Percentiles rank a stretch among this genome's conserved stretches.
phyloP scores from a whole-genome alignment of 2,113 vertebrate species.

The Rhynchomys soricoides region DNA sequence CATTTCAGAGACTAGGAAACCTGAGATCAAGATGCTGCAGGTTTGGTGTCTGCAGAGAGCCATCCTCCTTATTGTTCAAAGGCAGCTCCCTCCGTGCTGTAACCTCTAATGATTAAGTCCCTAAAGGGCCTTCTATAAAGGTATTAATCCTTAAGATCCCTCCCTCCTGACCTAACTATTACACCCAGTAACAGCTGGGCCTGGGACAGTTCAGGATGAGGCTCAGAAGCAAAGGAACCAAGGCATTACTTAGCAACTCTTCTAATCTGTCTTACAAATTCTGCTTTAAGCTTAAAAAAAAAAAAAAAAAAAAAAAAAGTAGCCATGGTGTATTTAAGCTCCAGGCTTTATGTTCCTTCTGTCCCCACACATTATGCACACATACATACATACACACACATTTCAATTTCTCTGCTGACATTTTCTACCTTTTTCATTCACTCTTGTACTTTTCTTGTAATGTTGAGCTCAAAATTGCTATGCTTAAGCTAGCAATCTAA shows the following conservation, averaged over 20 bases:
- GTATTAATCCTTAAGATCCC: neutral
- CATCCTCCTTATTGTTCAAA: neutral
- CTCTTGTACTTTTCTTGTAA: neutral
- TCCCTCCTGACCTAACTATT: neutral
- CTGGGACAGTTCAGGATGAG: neutral
- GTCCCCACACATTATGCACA: neutral
- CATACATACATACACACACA: neutral
- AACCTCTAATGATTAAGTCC: neutral
- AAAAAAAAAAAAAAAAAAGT: neutral
- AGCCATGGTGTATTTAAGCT: neutral
- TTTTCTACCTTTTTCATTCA: neutral
- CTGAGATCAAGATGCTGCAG: neutral
- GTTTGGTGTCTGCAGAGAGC: neutral
- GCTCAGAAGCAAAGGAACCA: neutral
- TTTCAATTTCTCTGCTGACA: neutral
- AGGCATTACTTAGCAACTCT: neutral
- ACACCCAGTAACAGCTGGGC: rapidly evolving
- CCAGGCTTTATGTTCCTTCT: neutral
- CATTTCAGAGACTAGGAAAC: neutral
- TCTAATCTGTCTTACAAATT: neutral
- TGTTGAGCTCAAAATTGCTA: neutral
- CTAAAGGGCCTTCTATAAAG: neutral
- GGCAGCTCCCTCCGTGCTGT: neutral
- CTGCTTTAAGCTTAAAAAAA: neutral
- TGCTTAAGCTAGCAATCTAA: neutral